Base-by-base conservation (phyloP, 2,113 vertebrate genomes). In the Corvus moneduloides region DNA sequence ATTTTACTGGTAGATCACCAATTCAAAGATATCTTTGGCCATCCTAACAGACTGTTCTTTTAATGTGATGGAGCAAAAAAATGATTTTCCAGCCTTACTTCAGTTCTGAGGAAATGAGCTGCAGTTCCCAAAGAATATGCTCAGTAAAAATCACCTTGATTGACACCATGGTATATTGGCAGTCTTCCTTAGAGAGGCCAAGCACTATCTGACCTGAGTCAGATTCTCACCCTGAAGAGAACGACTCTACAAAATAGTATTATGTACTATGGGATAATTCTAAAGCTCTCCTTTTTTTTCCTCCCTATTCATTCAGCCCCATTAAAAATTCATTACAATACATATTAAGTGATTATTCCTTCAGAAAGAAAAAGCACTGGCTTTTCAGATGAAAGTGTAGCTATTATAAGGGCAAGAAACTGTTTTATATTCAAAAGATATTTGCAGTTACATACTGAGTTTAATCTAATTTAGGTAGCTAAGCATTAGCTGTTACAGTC, bases 401-500 rank as follows among this genome's bases (percentile, higher is more conserved):
- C 43, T 62, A 55, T 85, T 89, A 69, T 46, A 86, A 88, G 28
- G 37, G 13, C 32, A 93, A 85, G 51, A 83, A 90, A 39, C 54
- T 95, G 5, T 46, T 96, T 91, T 88, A 80, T 74, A 83, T 94
- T 93, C 68, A 74, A 59, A 88, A 94, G 72, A 69, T 90, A 91
- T 55, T 77, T 95, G 27, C 85, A 63, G 55, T 83, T 90, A 48
- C 11, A 4, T 85, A 83, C 46, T 16, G 16, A 94, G 18, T 39
- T 94, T 90, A 88, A 94, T 95, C 58, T 90, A 83, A 93, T 93
- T 93, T 86, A 80, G 75, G 51, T 88, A 92, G 59, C 72, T 90
- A 58, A 88, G 55, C 56, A 77, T 88, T 94, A 80, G 58, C 59
- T 80, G 23, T 69, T 92, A 62, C 46, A 51, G 43, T 86, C 92